A percentile compares a stretch with the other conserved stretches of the same genome.
These are phyloP conservation scores for Eucera pruinosa DNA, from an alignment of 2,888 invertebrate species.

Conservation along the genomic window DNA sequence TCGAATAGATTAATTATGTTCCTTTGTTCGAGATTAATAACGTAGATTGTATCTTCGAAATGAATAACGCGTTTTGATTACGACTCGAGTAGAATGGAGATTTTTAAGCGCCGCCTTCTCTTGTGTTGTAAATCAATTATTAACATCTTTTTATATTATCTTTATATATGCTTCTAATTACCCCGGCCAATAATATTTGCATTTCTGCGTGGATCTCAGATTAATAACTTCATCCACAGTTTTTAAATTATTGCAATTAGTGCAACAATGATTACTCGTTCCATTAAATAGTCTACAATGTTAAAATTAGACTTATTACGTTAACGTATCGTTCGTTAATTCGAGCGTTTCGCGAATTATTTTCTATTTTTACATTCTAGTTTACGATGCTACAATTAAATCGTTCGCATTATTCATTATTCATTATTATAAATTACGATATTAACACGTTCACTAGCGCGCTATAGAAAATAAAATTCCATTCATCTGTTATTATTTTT, in stretches of 20 bases:
- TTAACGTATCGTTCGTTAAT: neutral
- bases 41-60: neutral
- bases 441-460: too few species aligned
- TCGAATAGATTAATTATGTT: too few species aligned
- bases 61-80: neutral
- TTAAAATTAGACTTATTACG: neutral
- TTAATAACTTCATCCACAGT: neutral
- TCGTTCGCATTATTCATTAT: too few species aligned
- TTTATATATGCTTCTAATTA: neutral
- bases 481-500: too few species aligned
- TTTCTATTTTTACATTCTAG: too few species aligned
- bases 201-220: neutral
- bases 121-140: conserved; percentile 1
- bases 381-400: too few species aligned
- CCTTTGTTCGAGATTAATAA: neutral
- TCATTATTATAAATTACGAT: too few species aligned
- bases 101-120: too few species aligned
- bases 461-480: too few species aligned
- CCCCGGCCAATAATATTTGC: neutral
- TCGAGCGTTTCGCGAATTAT: neutral
- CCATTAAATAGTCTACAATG: neutral
- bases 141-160: neutral
- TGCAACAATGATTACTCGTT: neutral
- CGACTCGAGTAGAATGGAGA: too few species aligned
- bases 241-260: neutral